Evolutionary conservation across 2,888 invertebrate species (phyloP).

Genomic region (Mesoligia furuncula): DNA sequence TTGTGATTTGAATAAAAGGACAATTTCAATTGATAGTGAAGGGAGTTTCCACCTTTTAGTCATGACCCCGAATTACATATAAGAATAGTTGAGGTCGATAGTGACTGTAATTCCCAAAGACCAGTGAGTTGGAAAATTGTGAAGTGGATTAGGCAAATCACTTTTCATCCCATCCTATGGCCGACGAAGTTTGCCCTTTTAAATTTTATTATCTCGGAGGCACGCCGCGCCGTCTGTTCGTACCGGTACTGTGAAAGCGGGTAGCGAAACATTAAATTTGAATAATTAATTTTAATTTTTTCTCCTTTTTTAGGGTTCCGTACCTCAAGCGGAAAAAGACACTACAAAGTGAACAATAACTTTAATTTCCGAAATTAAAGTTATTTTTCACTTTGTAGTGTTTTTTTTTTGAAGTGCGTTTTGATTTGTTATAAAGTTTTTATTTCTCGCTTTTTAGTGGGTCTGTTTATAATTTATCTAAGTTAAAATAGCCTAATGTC

Average conservation of each 20-base stretch:
- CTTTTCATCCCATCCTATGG: slow-evolving; percentile 87
- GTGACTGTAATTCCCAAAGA: slow-evolving; percentile 78
- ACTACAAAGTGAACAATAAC: too few relatives aligned
- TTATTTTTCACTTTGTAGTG: too few relatives aligned
- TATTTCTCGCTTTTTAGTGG: too few relatives aligned
- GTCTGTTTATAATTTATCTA: too few relatives aligned
- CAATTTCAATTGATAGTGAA: background rate
- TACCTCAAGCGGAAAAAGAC: background rate
- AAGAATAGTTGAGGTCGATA: slow-evolving; percentile 73
- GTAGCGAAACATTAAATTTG: slow-evolving; percentile 63
- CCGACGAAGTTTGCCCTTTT: slow-evolving; percentile 88
- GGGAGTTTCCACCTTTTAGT: background rate
- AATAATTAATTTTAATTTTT: slow-evolving; percentile 60
- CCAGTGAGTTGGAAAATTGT: slow-evolving; percentile 88
- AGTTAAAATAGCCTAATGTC: too few relatives aligned
- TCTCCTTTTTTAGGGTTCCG: slow-evolving; percentile 7
- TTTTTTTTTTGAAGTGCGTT: too few relatives aligned
- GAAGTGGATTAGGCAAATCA: slow-evolving; percentile 90
- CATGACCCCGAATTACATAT: slow-evolving; percentile 48
- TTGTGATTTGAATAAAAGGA: background rate
- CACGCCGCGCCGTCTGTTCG: slow-evolving; percentile 71
- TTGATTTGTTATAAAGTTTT: too few relatives aligned
- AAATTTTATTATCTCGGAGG: slow-evolving; percentile 88
- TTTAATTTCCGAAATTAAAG: too few relatives aligned
- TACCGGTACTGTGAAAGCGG: slow-evolving; percentile 64